phyloP scores from a whole-genome alignment of 2,888 invertebrate species.

The Actias luna region DNA sequence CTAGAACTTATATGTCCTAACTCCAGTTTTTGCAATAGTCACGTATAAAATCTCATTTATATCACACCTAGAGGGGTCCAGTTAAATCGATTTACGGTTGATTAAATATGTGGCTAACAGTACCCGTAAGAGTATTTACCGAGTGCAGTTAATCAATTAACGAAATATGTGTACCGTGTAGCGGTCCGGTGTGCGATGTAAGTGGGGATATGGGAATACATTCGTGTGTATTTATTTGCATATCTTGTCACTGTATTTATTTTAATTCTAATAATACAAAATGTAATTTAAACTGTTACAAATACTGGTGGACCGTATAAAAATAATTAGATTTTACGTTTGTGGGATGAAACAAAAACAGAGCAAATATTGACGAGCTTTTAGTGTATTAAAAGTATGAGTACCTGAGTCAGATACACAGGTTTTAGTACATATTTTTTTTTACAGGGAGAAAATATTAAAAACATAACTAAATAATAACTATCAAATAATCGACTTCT shows the following conservation, averaged over 20 bases:
- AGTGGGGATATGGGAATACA: conserved; percentile 28
- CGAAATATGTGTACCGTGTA: conserved; percentile 49
- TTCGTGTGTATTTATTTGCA: conserved; percentile 7
- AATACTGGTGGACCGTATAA: neutral
- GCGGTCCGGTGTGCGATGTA: conserved; percentile 39
- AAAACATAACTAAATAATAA: too few species aligned
- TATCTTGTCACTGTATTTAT: conserved; percentile 13
- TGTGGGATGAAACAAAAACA: neutral
- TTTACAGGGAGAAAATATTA: neutral
- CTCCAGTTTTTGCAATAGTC: neutral
- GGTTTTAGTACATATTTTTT: neutral
- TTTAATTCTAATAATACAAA: neutral
- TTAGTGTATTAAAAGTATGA: neutral
- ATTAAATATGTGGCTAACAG: conserved; percentile 49
- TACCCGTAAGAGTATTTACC: conserved; percentile 39
- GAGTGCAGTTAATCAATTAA: conserved; percentile 60
- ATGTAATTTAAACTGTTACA: neutral
- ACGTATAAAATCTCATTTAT: neutral
- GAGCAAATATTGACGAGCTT: neutral
- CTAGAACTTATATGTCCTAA: neutral
- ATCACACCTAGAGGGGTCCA: conserved; percentile 24
- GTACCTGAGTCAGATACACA: neutral
- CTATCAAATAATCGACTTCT: too few species aligned
- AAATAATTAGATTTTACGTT: neutral
- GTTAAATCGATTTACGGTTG: conserved; percentile 50